These are phyloP conservation scores for Apotomis capreana DNA, from an alignment of 2,888 invertebrate species.

Conservation along the genomic window DNA sequence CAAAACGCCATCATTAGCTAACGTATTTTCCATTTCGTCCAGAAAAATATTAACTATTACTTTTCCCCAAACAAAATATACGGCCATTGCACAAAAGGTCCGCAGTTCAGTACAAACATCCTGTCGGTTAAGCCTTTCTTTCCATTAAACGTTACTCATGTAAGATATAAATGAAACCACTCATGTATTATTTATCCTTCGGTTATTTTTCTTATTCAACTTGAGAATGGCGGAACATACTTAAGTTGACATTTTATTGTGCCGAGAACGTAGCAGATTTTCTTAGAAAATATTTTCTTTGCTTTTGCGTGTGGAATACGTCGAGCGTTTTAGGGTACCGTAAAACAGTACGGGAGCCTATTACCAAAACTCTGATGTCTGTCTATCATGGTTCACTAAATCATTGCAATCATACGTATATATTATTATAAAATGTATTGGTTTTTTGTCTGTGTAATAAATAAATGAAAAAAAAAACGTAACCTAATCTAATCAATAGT, in stretches of 20 bases:
- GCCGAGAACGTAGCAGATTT: conserved; percentile 27
- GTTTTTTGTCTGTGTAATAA: too few species aligned
- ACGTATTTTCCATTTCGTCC: conserved; percentile 32
- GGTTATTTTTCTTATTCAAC: conserved; percentile 43
- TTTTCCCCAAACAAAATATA: conserved; percentile 33
- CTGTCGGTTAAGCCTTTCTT: conserved; percentile 1
- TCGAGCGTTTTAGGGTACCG: background rate
- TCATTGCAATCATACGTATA: too few species aligned
- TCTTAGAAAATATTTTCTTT: conserved; percentile 33
- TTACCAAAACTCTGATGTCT: too few species aligned
- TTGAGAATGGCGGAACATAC: conserved; percentile 35
- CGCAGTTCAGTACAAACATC: background rate
- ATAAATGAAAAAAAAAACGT: too few species aligned
- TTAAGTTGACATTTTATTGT: conserved; percentile 42
- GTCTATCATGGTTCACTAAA: too few species aligned
- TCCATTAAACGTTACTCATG: background rate
- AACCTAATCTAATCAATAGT: too few species aligned
- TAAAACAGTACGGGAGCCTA: too few species aligned
- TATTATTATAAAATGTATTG: too few species aligned
- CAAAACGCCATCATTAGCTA: conserved; percentile 27
- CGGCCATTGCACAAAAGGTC: conserved; percentile 6
- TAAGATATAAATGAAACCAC: conserved; percentile 41
- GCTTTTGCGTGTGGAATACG: conserved; percentile 14
- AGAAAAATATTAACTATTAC: conserved; percentile 25
- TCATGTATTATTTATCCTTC: conserved; percentile 42